Evolutionary conservation across 2,888 invertebrate genomes (phyloP).

Genomic region (Branchellion lobata): DNA sequence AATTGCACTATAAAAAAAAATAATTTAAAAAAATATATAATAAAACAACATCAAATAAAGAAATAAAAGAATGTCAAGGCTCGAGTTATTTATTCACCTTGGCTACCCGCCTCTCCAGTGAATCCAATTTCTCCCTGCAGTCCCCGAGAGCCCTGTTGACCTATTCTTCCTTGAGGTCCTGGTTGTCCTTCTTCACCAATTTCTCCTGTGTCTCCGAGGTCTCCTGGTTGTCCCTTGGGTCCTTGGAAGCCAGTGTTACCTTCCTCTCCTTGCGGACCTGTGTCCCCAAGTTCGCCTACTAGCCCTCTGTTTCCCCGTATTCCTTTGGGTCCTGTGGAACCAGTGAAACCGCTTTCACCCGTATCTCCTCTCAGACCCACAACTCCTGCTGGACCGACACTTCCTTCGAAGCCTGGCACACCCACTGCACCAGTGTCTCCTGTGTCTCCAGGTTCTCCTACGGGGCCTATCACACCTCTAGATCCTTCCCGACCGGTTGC

Average conservation of each 20-base stretch:
- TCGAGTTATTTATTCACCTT: no score
- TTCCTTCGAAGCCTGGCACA: slow-evolving; percentile 39
- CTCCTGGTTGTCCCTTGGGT: slow-evolving; percentile 47
- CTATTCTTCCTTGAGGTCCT: slow-evolving; percentile 48
- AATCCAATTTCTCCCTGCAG: slow-evolving; percentile 42
- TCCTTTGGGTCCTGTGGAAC: slow-evolving; percentile 41
- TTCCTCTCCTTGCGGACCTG: not conserved
- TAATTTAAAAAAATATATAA: not conserved
- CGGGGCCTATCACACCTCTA: slow-evolving; percentile 47
- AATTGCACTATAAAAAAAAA: not conserved
- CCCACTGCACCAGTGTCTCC: slow-evolving; percentile 52
- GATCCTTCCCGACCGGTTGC: slow-evolving; percentile 45
- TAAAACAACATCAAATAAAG: not conserved
- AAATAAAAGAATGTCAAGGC: not conserved
- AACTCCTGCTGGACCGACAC: slow-evolving; percentile 16
- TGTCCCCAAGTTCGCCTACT: slow-evolving; percentile 33
- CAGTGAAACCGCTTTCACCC: slow-evolving; percentile 39
- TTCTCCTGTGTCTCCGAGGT: slow-evolving; percentile 48
- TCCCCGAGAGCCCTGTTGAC: slow-evolving; percentile 43
- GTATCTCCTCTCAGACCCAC: slow-evolving; percentile 41
- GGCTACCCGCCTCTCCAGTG: slow-evolving; percentile 38
- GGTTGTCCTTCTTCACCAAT: slow-evolving; percentile 44
- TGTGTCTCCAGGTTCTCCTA: slow-evolving; percentile 51
- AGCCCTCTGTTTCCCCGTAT: slow-evolving; percentile 39
- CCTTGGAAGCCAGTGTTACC: slow-evolving; percentile 6